Evolutionary conservation across 2,113 vertebrate genomes (phyloP).

Genomic region (Lophius piscatorius): DNA sequence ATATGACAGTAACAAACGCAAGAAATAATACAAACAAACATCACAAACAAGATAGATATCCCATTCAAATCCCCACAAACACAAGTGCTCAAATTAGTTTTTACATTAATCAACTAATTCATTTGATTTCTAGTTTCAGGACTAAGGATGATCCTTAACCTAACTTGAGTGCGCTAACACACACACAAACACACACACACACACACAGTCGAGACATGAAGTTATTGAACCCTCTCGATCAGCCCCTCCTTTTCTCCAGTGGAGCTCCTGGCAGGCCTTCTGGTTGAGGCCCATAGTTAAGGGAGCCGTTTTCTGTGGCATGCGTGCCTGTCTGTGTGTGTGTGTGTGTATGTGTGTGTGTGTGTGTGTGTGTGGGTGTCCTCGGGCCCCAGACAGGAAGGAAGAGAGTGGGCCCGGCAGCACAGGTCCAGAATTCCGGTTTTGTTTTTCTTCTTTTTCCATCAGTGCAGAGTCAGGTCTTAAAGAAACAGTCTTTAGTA

Average conservation of each 20-base stretch:
- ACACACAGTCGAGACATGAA: slow-evolving; percentile 25
- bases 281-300: slow-evolving; percentile 71
- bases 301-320: slow-evolving; percentile 68
- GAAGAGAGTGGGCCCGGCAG: slow-evolving; percentile 77
- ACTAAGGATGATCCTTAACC: neutral
- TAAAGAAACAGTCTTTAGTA: slow-evolving; percentile 78
- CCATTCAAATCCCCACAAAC: no score
- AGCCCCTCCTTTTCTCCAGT: slow-evolving; percentile 45
- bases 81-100: no score
- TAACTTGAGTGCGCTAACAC: neutral
- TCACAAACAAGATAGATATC: no score
- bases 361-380: slow-evolving; percentile 43
- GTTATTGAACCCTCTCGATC: slow-evolving; percentile 55
- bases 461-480: slow-evolving; percentile 70
- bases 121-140: neutral
- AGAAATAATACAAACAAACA: no score
- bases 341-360: slow-evolving; percentile 41
- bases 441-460: slow-evolving; percentile 81
- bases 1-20: no score
- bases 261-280: slow-evolving; percentile 63
- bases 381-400: slow-evolving; percentile 83
- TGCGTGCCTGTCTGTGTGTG: slow-evolving; percentile 25
- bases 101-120: no score
- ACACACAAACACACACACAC: neutral
- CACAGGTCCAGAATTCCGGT: slow-evolving; percentile 77